Conservation (phyloP, 2,797 vertebrate species). For the Hyperoplus lanceolatus region DNA sequence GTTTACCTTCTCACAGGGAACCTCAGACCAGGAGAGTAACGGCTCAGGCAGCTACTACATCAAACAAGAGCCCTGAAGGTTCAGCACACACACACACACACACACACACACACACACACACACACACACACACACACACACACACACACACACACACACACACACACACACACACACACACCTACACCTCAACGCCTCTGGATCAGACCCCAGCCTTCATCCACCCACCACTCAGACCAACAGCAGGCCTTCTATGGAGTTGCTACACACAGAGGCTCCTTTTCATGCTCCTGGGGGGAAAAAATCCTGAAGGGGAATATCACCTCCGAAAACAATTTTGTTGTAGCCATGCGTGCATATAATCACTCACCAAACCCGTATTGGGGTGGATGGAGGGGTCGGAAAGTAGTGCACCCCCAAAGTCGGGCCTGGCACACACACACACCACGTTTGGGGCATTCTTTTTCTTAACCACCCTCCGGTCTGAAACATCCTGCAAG, state of each 20-base stretch:
- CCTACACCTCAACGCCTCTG: too few relatives aligned
- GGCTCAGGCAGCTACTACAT: slow-evolving; percentile 98
- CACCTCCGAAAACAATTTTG: slow-evolving; percentile 23
- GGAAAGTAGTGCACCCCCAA: slow-evolving; percentile 14
- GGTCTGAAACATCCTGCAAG: slow-evolving; percentile 28
- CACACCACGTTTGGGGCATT: slow-evolving; percentile 55
- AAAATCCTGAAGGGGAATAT: slow-evolving; percentile 31
- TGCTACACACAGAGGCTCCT: background rate
- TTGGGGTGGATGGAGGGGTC: background rate
- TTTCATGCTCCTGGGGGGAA: slow-evolving; percentile 8
- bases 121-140: too few relatives aligned
- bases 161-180: too few relatives aligned
- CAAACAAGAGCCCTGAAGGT: slow-evolving; percentile 93
- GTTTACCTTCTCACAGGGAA: slow-evolving; percentile 94
- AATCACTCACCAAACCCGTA: slow-evolving; percentile 38
- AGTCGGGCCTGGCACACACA: slow-evolving; percentile 30
- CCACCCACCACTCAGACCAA: slow-evolving; percentile 43
- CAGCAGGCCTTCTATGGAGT: slow-evolving; percentile 28
- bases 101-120: too few relatives aligned
- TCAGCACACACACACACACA: too few relatives aligned
- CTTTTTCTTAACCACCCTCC: slow-evolving; percentile 31
- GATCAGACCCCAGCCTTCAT: too few relatives aligned
- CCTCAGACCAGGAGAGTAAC: slow-evolving; percentile 97
- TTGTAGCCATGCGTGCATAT: slow-evolving; percentile 51
- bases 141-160: too few relatives aligned